Conservation (phyloP, 2,888 invertebrate genomes). For the Cosmopolites sordidus region DNA sequence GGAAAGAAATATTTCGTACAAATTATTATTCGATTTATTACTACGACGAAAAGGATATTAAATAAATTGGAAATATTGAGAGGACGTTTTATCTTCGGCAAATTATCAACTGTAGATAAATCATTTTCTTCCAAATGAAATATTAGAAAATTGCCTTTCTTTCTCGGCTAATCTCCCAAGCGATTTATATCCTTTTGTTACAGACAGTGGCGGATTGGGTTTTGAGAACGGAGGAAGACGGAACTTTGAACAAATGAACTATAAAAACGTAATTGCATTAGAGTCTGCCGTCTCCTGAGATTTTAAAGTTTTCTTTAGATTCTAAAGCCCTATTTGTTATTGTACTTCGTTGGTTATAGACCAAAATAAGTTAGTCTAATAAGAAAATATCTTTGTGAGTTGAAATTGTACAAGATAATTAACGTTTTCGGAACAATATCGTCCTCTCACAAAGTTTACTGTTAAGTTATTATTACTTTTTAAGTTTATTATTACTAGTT, state of each 20-base stretch:
- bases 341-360: not conserved
- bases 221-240: not conserved
- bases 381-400: no score
- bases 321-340: not conserved
- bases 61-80: no score
- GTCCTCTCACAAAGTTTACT: no score
- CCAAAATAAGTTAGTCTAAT: no score
- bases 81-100: not conserved
- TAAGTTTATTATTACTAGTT: no score
- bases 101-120: not conserved
- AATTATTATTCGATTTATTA: no score
- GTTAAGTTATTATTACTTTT: no score
- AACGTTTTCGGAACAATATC: no score
- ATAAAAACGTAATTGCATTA: conserved; percentile 1
- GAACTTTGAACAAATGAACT: not conserved
- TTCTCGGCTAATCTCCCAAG: not conserved
- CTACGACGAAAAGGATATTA: no score
- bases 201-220: not conserved
- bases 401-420: no score
- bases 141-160: conserved; percentile 1
- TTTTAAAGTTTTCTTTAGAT: not conserved
- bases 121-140: not conserved
- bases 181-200: not conserved
- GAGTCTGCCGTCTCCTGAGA: not conserved
- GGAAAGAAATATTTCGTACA: no score